phyloP scores from a whole-genome alignment of 2,113 vertebrate species.

The Trogon surrucura region DNA sequence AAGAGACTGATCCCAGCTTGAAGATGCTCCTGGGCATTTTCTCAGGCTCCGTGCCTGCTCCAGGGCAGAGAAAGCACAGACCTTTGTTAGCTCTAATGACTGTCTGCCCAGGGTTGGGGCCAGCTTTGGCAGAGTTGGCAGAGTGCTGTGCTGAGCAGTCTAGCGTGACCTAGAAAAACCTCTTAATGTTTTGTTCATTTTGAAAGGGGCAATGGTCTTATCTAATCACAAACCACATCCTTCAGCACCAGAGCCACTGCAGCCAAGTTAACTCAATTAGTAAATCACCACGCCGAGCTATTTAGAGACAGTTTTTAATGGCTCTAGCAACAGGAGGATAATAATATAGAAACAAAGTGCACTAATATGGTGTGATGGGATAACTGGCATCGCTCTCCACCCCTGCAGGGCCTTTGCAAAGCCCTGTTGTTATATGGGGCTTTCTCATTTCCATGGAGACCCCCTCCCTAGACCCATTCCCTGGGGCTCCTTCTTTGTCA shows the following conservation, averaged over 20 bases:
- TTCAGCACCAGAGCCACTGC: not conserved
- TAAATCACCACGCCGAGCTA: conserved; percentile 10
- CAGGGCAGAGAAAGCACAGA: not conserved
- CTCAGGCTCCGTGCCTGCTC: not conserved
- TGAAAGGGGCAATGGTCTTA: conserved; percentile 16
- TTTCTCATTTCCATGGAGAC: not conserved
- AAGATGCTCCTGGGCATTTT: not conserved
- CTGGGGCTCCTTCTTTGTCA: not conserved
- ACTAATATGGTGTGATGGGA: not conserved
- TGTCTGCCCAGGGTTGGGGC: not conserved
- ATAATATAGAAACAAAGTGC: not conserved
- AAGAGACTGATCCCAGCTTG: not conserved
- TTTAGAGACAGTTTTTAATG: conserved; percentile 6
- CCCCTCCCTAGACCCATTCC: not conserved
- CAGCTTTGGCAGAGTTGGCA: not conserved
- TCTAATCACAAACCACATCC: conserved; percentile 52
- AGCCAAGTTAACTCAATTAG: conserved; percentile 55
- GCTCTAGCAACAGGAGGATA: not conserved
- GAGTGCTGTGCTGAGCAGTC: not conserved
- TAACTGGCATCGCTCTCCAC: not conserved
- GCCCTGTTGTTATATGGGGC: not conserved
- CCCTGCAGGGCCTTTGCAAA: not conserved
- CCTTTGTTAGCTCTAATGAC: conserved; percentile 1
- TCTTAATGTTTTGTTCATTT: not conserved
- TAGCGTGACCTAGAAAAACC: conserved; percentile 43